Evolutionary conservation across 2,113 vertebrate species (phyloP).

Genomic region (Peromyscus polionotus): DNA sequence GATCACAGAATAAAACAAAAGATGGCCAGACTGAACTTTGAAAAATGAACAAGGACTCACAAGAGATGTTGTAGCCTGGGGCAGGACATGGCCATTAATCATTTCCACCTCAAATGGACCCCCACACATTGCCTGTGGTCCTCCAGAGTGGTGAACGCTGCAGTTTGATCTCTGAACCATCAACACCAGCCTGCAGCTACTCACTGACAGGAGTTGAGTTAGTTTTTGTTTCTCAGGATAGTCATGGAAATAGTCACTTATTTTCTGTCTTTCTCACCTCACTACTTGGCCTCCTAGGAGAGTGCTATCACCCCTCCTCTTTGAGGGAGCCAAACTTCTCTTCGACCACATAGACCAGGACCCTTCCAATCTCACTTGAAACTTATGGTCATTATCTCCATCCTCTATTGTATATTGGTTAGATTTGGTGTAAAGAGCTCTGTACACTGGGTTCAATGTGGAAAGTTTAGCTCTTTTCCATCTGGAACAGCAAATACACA

Average conservation of each 20-base stretch:
- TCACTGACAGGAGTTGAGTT: neutral
- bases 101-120: neutral
- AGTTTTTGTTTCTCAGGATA: neutral
- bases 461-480: neutral
- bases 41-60: neutral
- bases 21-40: neutral
- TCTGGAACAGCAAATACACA: neutral
- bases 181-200: fast-evolving
- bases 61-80: neutral
- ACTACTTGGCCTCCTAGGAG: neutral
- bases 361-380: neutral
- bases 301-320: neutral
- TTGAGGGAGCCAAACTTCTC: neutral
- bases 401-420: neutral
- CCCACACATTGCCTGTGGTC: neutral
- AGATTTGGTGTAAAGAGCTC: neutral
- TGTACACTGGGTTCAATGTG: neutral
- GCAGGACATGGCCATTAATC: neutral
- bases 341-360: neutral
- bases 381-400: neutral
- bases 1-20: neutral
- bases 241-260: neutral
- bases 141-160: neutral
- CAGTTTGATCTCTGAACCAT: neutral
- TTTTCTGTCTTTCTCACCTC: neutral